phyloP scores from a whole-genome alignment of 2,113 vertebrate species.

The Xiphophorus hellerii region DNA sequence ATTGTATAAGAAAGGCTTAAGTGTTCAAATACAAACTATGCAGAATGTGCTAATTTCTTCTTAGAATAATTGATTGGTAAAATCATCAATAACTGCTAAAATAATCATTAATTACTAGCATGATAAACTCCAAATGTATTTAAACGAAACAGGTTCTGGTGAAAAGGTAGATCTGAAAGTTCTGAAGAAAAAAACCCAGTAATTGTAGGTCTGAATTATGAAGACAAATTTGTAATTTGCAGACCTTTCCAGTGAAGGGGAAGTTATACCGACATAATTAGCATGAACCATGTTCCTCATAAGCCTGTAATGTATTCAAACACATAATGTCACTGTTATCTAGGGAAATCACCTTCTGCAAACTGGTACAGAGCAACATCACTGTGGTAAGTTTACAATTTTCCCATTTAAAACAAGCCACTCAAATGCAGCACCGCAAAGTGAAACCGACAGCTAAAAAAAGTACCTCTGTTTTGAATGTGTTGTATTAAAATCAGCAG shows the following conservation, averaged over 20 bases:
- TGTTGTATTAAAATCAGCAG: neutral
- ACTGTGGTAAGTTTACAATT: constrained; percentile 10
- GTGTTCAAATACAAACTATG: too few relatives aligned
- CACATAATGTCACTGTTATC: neutral
- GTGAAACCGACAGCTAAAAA: neutral
- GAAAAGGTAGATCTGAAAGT: neutral
- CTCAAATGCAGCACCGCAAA: constrained; percentile 7
- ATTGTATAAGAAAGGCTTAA: too few relatives aligned
- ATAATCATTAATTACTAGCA: too few relatives aligned
- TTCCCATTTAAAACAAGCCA: constrained; percentile 16
- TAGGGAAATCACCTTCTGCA: constrained; percentile 25
- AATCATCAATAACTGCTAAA: too few relatives aligned
- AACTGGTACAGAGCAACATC: neutral
- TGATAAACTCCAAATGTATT: too few relatives aligned
- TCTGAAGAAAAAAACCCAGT: too few relatives aligned
- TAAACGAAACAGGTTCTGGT: too few relatives aligned
- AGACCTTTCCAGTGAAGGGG: neutral
- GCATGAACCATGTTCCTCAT: neutral
- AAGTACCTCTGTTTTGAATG: neutral
- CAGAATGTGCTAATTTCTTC: too few relatives aligned
- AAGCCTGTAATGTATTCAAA: neutral
- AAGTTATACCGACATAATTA: constrained; percentile 5
- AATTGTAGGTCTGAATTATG: neutral
- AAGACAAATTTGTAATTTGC: neutral
- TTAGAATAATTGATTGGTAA: too few relatives aligned